Base-by-base conservation (phyloP, 2,888 invertebrate genomes). In the Phlogophora meticulosa region DNA sequence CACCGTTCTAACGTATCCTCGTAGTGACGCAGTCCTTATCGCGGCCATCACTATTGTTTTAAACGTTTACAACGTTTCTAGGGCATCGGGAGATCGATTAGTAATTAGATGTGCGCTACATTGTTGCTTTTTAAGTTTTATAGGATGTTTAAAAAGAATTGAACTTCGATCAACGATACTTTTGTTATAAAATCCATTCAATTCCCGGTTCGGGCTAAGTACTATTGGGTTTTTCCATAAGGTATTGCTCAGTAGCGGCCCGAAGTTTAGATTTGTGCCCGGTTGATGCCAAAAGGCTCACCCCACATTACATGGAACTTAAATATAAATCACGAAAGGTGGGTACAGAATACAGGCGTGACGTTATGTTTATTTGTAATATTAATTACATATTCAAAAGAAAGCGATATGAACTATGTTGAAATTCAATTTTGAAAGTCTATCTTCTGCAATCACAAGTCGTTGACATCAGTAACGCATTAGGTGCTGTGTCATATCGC, bases 11-110 rank as follows among this genome's bases (percentile, higher is more conserved):
- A 91, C 87, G 85, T 90, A 91, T 93, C 91, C 90, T 89, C 87
- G 83, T 78, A 78, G 81, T 72, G 76, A 75, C 76, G 70, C 76
- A 42, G 72, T 76, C 75, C 85, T 92, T 93, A 93, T 94, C 93
- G 87, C 82, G 57, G 55, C 83, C 92, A 94, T 94, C 92, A 89
- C 90, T 90, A 92, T 92, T 91, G 92, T 92, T 93, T 92, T 90
- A 91, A 92, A 90, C 87, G 89, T 86, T 88, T 87, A 83, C 83
- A 85, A 85, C 59, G 83, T 87, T 89, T 90, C 85, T 91, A 88
- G 91, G 89, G 83, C 90, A 90, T 88, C 88, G 70, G 82, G 71
- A 87, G 87, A 91, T 92, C 91, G 90, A 90, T 91, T 89, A 88
- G 85, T 86, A 87, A 89, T 90, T 85, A 84, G 82, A 82, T 81